Percentiles rank a stretch among this genome's conserved stretches.
phyloP scores from a whole-genome alignment of 2,888 invertebrate species.

The Sthenelais limicola region DNA sequence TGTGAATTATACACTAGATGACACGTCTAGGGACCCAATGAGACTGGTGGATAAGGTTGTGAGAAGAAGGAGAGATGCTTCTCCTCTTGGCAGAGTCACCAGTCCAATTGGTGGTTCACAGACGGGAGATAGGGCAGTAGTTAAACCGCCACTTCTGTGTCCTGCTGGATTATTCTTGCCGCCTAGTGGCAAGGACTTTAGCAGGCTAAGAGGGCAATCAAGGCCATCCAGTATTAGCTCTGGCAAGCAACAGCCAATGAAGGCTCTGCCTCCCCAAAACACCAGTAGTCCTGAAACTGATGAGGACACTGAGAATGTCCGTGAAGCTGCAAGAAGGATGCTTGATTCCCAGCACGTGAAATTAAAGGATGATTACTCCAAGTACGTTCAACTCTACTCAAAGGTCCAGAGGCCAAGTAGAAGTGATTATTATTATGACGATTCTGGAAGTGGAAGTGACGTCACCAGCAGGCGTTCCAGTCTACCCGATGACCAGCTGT shows the following conservation, averaged over 20 bases:
- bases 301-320: constrained; percentile 2
- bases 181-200: constrained; percentile 1
- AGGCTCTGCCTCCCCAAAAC: too few species aligned
- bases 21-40: constrained; percentile 15
- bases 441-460: neutral
- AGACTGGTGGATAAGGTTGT: constrained; percentile 15
- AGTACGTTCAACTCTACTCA: constrained; percentile 8
- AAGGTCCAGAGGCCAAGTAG: constrained; percentile 1
- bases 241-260: constrained; percentile 6
- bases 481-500: neutral
- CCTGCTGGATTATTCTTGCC: neutral
- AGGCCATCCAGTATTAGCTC: neutral
- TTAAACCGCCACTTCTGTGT: neutral
- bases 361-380: constrained; percentile 9
- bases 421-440: neutral
- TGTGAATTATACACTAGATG: constrained; percentile 4
- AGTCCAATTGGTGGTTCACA: neutral
- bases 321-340: neutral
- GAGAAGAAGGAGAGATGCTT: neutral
- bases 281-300: neutral
- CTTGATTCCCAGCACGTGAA: constrained; percentile 7
- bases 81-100: neutral
- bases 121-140: neutral
- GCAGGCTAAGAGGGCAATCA: neutral
- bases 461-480: neutral